Evolutionary conservation across 2,888 invertebrate genomes (phyloP).

Genomic region (Microdon myrmicae): DNA sequence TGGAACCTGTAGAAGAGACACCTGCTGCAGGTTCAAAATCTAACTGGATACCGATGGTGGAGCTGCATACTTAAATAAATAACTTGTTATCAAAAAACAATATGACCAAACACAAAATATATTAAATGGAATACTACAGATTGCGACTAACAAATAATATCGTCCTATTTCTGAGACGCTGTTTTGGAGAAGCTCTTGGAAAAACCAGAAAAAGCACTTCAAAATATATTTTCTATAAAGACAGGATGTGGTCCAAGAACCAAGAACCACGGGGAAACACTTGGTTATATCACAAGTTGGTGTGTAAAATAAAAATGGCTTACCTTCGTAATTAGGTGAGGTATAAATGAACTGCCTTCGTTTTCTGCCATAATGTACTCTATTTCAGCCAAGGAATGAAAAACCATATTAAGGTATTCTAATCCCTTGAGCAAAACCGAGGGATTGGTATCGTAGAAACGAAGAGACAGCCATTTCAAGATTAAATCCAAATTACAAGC

Average conservation of each 20-base stretch:
- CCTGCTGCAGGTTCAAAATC: no score
- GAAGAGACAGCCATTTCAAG: slow-evolving; percentile 93
- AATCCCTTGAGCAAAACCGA: slow-evolving; percentile 95
- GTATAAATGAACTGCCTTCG: slow-evolving; percentile 93
- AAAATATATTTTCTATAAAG: no score
- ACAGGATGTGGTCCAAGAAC: no score
- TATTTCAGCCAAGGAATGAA: slow-evolving; percentile 80
- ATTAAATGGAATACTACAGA: neutral
- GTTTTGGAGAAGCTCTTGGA: no score
- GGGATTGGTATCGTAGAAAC: slow-evolving; percentile 99
- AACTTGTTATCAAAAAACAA: neutral
- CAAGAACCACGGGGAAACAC: neutral
- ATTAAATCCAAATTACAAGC: slow-evolving; percentile 93
- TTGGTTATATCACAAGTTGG: neutral
- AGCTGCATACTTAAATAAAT: neutral
- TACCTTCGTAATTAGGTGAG: slow-evolving; percentile 93
- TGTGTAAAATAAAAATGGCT: neutral
- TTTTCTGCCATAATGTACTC: slow-evolving; percentile 89
- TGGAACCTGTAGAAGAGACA: no score
- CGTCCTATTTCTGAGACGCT: no score
- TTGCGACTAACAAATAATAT: neutral
- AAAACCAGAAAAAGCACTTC: no score
- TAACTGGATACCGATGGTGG: no score
- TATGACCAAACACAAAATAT: neutral
- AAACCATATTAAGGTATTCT: slow-evolving; percentile 88